Base-by-base conservation (phyloP, 1,140 invertebrate genomes). In the Cydia fagiglandana region DNA sequence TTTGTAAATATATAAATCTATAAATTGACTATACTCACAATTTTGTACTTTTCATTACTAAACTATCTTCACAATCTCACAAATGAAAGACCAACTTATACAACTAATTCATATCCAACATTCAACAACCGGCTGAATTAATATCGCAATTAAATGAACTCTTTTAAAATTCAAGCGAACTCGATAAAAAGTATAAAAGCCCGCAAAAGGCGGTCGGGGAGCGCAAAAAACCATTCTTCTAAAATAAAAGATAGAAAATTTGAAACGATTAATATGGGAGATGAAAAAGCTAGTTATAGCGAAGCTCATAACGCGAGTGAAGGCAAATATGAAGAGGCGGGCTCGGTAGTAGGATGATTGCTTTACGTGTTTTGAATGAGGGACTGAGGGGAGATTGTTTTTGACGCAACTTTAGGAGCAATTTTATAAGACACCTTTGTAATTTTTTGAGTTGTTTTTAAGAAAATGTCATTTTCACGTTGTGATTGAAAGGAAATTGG, bases 241-340 rank as follows among this genome's bases (percentile, higher is more conserved):
- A 61, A 61, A 74, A 74, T 53, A 61, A 74, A 74, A 53, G 20
- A 90, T 91, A n/a, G n/a, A n/a, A n/a, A n/a, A n/a, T n/a, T n/a
- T 86, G 87, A 90, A 91, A 91, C 84, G 85, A 82, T 89, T 87
- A 89, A 89, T 88, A 82, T 83, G 77, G 28, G 76, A 81, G 85
- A 86, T 85, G 83, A 86, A 84, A 84, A 84, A 83, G 84, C 78
- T 77, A 81, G 80, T 79, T 73, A 79, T 76, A 74, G 30, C 75
- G 82, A 86, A 83, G 76, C 81, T 86, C 80, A 84, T 86, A 86
- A 80, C 79, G 77, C 77, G 85, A 87, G 88, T 85, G 88, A 78
- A 76, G 78, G 45, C 82, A 85, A 91, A 89, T 87, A 86, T 85
- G 45, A 56, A 28, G 45, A 73, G 50, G 74, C 73, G 75, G 73